Conservation (phyloP, 2,113 vertebrate species). For the Chamaetylas fuelleborni region DNA sequence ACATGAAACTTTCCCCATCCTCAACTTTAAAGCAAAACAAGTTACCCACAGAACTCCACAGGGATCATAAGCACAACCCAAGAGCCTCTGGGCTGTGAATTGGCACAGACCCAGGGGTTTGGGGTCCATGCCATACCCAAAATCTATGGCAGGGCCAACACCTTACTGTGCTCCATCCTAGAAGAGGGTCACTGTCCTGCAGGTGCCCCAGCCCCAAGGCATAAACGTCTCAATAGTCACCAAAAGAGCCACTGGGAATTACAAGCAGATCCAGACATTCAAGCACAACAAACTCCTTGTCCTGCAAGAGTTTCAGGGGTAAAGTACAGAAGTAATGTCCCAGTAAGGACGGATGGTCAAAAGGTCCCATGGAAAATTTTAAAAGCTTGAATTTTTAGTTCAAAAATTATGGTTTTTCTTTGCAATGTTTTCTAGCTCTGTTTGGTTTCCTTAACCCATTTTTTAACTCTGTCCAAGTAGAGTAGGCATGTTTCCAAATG, state of each 20-base stretch:
- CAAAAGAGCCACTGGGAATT: background rate
- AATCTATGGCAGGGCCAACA: background rate
- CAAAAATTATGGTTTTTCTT: background rate
- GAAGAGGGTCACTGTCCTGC: fast-evolving
- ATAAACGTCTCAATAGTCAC: background rate
- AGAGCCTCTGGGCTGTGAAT: background rate
- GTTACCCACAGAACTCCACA: background rate
- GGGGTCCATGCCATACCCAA: background rate
- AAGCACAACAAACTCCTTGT: background rate
- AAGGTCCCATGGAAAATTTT: background rate
- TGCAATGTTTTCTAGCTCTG: background rate
- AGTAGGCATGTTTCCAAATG: background rate
- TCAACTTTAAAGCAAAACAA: background rate
- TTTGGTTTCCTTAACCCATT: background rate
- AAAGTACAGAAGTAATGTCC: background rate
- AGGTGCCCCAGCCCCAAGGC: background rate
- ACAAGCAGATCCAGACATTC: background rate
- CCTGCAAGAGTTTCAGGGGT: background rate
- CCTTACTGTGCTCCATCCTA: background rate
- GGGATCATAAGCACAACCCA: background rate
- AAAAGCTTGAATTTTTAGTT: background rate
- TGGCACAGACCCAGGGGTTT: background rate
- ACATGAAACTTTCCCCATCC: background rate
- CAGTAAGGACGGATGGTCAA: background rate
- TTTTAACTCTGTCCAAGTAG: background rate